phyloP scores from a whole-genome alignment of 2,797 vertebrate genomes.

The Myiothlypis coronata region DNA sequence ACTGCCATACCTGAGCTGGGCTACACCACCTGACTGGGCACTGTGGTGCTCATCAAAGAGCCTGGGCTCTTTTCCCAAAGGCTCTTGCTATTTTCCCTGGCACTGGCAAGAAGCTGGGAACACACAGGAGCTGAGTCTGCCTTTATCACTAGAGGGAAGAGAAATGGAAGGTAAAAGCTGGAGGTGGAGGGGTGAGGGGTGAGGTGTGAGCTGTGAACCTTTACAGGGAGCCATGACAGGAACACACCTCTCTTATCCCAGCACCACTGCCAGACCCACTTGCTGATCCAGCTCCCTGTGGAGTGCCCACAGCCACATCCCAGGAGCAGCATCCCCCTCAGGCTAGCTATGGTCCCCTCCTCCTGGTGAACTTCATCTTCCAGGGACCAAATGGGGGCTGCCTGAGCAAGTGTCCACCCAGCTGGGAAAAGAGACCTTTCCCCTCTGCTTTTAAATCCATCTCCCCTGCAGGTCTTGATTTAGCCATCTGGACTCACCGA shows the following conservation, averaged over 20 bases:
- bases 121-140: neutral
- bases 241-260: neutral
- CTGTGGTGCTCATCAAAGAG: neutral
- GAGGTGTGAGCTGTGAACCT: neutral
- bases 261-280: neutral
- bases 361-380: neutral
- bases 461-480: neutral
- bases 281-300: neutral
- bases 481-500: accelerated
- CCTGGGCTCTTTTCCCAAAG: neutral
- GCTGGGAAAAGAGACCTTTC: neutral
- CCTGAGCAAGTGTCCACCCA: neutral
- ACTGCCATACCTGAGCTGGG: neutral
- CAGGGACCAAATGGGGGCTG: neutral
- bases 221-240: neutral
- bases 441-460: neutral
- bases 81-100: neutral
- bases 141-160: neutral
- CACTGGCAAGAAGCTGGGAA: neutral
- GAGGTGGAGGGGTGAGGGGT: neutral
- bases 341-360: neutral
- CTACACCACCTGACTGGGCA: accelerated
- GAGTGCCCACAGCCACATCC: neutral
- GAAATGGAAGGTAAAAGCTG: neutral
- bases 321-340: neutral